Evolutionary conservation across 1,140 invertebrate species (phyloP).

Genomic region (Ladona fulva): DNA sequence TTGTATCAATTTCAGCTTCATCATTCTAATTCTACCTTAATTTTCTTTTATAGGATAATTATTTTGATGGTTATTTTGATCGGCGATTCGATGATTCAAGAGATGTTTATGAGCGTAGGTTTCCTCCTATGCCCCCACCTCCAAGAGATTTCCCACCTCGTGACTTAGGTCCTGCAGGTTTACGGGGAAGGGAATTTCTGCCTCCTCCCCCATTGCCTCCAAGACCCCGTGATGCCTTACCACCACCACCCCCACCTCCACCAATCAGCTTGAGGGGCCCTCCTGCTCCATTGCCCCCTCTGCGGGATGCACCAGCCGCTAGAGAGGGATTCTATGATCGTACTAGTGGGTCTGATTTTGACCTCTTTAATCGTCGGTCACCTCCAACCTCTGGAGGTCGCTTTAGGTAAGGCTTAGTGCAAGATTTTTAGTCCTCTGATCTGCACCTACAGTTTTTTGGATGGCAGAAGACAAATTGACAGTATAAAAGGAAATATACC

Average conservation of each 20-base stretch:
- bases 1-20: background rate
- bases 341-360: conserved; percentile 53
- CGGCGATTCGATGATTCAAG: conserved; percentile 59
- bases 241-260: conserved; percentile 51
- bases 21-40: background rate
- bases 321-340: conserved; percentile 42
- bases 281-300: conserved; percentile 34
- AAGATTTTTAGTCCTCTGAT: background rate
- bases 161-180: conserved; percentile 43
- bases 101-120: conserved; percentile 68
- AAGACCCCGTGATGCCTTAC: conserved; percentile 49
- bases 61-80: conserved; percentile 58
- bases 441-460: background rate
- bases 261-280: conserved; percentile 44
- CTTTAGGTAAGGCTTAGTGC: background rate
- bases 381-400: conserved; percentile 47
- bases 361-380: conserved; percentile 71
- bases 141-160: conserved; percentile 37
- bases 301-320: conserved; percentile 30
- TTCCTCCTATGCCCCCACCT: conserved; percentile 46
- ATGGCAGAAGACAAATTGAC: background rate
- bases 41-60: conserved; percentile 52
- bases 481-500: no score
- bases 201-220: conserved; percentile 47
- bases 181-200: conserved; percentile 52